Evolutionary conservation across 2,888 invertebrate species (phyloP).

Genomic region (Drosophila silvestris): DNA sequence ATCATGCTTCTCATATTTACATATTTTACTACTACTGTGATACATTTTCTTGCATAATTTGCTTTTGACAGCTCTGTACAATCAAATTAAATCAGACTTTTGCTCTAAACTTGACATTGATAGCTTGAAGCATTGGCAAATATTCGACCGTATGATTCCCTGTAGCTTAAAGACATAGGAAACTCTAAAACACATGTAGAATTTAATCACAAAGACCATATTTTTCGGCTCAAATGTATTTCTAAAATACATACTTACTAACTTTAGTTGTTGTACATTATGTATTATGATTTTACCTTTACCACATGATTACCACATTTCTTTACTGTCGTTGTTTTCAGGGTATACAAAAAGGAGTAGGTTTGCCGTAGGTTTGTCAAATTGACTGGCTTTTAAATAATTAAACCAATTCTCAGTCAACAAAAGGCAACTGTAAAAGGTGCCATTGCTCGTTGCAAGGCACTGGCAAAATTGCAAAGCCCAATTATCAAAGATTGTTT

Average conservation of each 20-base stretch:
- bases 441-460: slow-evolving; percentile 15
- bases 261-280: not conserved
- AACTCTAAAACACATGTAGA: too few relatives aligned
- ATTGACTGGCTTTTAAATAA: slow-evolving; percentile 50
- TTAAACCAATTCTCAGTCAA: slow-evolving; percentile 39
- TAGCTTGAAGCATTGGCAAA: not conserved
- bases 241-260: not conserved
- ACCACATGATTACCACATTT: not conserved
- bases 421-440: slow-evolving; percentile 21
- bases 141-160: not conserved
- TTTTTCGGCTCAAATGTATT: not conserved
- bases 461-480: not conserved
- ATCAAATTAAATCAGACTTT: slow-evolving; percentile 61
- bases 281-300: not conserved
- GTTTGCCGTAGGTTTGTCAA: not conserved
- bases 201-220: not conserved
- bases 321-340: not conserved
- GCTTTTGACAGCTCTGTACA: slow-evolving; percentile 35
- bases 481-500: slow-evolving; percentile 26
- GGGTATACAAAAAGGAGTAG: slow-evolving; percentile 2
- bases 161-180: not conserved
- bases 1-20: slow-evolving; percentile 1
- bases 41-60: slow-evolving; percentile 15
- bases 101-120: slow-evolving; percentile 58
- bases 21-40: not conserved